These are phyloP conservation scores for Oplegnathus fasciatus DNA, from an alignment of 2,113 vertebrate species.

Conservation along the genomic window DNA sequence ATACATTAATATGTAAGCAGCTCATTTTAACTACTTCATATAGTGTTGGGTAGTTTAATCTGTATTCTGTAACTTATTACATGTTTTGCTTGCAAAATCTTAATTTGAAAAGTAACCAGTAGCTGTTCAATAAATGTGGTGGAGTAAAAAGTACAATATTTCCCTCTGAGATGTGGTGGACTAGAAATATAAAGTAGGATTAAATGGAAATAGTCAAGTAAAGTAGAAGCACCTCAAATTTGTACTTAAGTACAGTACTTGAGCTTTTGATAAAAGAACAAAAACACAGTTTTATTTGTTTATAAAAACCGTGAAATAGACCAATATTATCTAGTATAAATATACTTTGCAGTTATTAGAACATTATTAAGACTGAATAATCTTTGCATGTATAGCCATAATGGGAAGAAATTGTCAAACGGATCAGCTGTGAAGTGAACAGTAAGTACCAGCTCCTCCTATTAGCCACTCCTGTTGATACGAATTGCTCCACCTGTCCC, in stretches of 20 bases:
- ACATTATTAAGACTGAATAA: background rate
- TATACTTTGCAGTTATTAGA: background rate
- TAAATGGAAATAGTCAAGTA: background rate
- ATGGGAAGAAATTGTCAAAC: background rate
- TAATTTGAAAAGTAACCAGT: background rate
- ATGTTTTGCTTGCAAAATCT: background rate
- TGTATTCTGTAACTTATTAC: background rate
- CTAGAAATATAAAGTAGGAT: background rate
- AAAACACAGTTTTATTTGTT: background rate
- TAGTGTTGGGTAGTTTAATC: background rate
- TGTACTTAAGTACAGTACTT: background rate
- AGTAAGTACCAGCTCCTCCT: slow-evolving; percentile 26
- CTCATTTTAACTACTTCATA: background rate
- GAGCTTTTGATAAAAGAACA: background rate
- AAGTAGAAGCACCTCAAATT: background rate
- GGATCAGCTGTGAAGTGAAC: slow-evolving; percentile 2
- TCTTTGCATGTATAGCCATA: background rate
- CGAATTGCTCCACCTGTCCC: slow-evolving; percentile 68
- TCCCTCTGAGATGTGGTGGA: background rate
- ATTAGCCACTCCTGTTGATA: slow-evolving; percentile 35
- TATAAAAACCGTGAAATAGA: background rate
- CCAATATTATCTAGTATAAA: background rate
- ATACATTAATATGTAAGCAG: background rate
- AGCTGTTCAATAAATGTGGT: background rate
- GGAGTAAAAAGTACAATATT: background rate